Evolutionary conservation across 2,888 invertebrate species (phyloP).

Genomic region (Chymomyza amoena): DNA sequence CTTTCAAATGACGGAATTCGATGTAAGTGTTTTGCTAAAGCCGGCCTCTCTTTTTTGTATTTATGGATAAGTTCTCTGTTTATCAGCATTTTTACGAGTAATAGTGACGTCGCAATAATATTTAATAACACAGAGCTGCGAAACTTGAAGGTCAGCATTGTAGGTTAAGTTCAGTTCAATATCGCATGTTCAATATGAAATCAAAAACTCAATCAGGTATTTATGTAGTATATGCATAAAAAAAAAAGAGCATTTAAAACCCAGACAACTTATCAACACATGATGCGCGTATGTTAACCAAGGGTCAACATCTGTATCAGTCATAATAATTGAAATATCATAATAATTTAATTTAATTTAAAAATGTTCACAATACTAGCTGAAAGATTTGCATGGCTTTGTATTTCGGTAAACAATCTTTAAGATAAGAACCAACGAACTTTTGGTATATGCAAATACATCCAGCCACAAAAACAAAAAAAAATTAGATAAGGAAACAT

Average conservation of each 20-base stretch:
- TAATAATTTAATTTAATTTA: too few relatives aligned
- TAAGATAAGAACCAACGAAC: too few relatives aligned
- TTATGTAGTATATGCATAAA: background rate
- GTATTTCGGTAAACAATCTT: too few relatives aligned
- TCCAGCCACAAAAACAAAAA: too few relatives aligned
- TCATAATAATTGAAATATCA: too few relatives aligned
- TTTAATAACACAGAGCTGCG: conserved; percentile 11
- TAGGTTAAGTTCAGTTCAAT: background rate
- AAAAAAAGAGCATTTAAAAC: background rate
- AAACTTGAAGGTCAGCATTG: conserved; percentile 36
- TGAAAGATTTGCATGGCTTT: too few relatives aligned
- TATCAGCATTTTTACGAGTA: conserved; percentile 21
- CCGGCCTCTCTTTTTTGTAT: background rate
- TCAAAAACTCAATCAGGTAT: background rate
- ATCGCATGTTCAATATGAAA: background rate
- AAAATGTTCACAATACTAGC: too few relatives aligned
- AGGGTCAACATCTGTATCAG: too few relatives aligned
- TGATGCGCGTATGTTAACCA: too few relatives aligned
- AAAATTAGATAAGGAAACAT: too few relatives aligned
- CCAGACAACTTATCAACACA: background rate
- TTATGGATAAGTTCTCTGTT: conserved; percentile 32
- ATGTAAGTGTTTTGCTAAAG: conserved; percentile 52
- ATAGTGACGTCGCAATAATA: conserved; percentile 2
- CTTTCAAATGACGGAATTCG: conserved; percentile 48
- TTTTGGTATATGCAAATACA: too few relatives aligned